Base-by-base conservation (phyloP, 2,888 invertebrate genomes). In the Diadegma fenestrale region DNA sequence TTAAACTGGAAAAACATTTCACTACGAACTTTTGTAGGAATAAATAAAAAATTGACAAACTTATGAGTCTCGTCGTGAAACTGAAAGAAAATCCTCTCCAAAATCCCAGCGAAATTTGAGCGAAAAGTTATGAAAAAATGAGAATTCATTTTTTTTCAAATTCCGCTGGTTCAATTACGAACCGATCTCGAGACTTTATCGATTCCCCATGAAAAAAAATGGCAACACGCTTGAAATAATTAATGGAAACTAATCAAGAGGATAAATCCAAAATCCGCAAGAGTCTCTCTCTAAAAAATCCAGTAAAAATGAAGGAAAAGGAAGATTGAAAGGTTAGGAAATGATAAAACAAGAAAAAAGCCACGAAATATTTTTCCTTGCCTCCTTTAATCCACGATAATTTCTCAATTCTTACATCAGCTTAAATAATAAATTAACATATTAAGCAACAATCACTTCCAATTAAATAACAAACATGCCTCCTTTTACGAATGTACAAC, bases 371-470 rank as follows among this genome's bases (percentile, higher is more conserved):
- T 69, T 19, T 19, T 79, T 72, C n/a, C 58, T 71, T 48, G 33
- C 37, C 33, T 51, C 72, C 41, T 68, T 77, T 77, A 26, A 69
- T 77, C 63, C 26, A 37, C 48, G 37, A 63, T 63, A 73, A 37
- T 37, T 37, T 7, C 73, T 73, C 41, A 66, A 66, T 69, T 41
- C 37, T 73, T 30, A 54, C 37, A 68, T 79, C 22, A 22, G 79
- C 87, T 84, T 85, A 83, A 81, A 77, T 83, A 87, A 87, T 88
- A 88, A 87, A 86, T 88, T 85, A 87, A 87, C 84, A 77, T 86
- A 81, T 82, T 63, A 76, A 66, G 80, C 85, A 88, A 87, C 86
- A 87, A 83, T 85, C 77, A 84, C 83, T 84, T 80, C 81, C 37
- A 87, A 86, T 88, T 87, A 88, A 88, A 87, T 87, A 88, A 86